Evolutionary conservation across 2,888 invertebrate species (phyloP).

Genomic region (Deroplatys truncata): DNA sequence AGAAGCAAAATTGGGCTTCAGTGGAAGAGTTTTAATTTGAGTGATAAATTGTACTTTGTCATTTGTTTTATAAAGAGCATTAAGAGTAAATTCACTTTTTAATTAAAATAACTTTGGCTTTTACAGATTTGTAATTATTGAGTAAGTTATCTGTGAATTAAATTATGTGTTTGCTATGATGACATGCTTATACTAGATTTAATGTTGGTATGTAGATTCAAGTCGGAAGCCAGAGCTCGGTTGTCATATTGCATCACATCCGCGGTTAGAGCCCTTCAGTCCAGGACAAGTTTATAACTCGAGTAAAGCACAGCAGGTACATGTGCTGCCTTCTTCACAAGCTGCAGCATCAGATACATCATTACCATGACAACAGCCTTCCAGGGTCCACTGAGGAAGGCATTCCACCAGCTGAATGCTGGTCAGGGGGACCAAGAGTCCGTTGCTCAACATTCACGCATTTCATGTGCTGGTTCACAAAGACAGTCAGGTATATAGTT

Average conservation of each 20-base stretch:
- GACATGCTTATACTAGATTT: no score
- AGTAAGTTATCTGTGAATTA: no score
- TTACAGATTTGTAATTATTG: no score
- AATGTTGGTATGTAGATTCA: background rate
- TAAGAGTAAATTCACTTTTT: no score
- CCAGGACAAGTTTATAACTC: conserved; percentile 91
- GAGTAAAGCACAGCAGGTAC: conserved; percentile 86
- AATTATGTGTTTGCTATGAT: no score
- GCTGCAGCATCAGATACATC: conserved; percentile 21
- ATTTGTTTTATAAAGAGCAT: no score
- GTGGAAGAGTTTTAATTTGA: no score
- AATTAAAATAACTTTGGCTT: no score
- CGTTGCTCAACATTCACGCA: background rate
- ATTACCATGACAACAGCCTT: background rate
- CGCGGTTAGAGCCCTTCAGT: conserved; percentile 81
- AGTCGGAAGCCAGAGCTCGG: background rate
- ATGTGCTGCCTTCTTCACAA: conserved; percentile 61
- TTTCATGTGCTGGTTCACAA: background rate
- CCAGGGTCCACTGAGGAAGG: background rate
- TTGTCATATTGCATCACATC: conserved; percentile 51
- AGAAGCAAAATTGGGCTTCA: no score
- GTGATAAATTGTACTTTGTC: no score
- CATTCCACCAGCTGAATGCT: background rate
- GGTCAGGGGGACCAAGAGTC: background rate
- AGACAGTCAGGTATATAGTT: background rate